phyloP scores from a whole-genome alignment of 35 echinoderm and acorn worm species.

The Amphiura filiformis region DNA sequence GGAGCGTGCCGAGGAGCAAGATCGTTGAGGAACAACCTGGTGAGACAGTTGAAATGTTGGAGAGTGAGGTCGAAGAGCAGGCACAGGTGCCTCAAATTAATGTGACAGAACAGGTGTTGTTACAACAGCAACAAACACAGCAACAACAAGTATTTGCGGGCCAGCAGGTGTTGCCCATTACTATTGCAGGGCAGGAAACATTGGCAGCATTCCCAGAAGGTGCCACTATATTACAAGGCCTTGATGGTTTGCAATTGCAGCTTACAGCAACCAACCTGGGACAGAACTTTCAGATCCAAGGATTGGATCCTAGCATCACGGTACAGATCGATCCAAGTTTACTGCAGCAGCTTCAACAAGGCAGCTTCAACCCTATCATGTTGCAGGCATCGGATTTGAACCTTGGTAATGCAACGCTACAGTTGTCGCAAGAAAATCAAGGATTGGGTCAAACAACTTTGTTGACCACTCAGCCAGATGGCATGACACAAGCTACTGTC shows the following conservation, averaged over 20 bases:
- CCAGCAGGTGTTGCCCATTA: constrained; percentile 44
- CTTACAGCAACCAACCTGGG: constrained; percentile 65
- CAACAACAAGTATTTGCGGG: constrained; percentile 42
- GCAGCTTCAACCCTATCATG: constrained; percentile 71
- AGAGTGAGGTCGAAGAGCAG: background rate
- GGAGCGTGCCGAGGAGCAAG: constrained; percentile 8
- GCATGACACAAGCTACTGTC: constrained; percentile 20
- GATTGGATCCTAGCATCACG: constrained; percentile 90
- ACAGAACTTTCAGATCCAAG: constrained; percentile 79
- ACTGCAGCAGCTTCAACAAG: constrained; percentile 90
- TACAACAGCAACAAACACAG: background rate
- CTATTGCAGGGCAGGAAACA: constrained; percentile 44
- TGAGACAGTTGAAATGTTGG: background rate
- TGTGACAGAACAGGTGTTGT: constrained; percentile 33
- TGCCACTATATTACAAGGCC: constrained; percentile 55
- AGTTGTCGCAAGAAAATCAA: constrained; percentile 53
- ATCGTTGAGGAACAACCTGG: background rate
- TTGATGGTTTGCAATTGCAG: constrained; percentile 78
- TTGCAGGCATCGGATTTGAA: constrained; percentile 67
- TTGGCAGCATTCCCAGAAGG: constrained; percentile 41
- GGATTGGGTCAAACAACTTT: background rate
- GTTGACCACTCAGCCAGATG: background rate
- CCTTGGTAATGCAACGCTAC: constrained; percentile 47
- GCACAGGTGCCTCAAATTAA: background rate
- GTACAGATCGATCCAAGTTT: constrained; percentile 94